Evolutionary conservation across 2,113 vertebrate species (phyloP).

Genomic region (Clupea harengus): DNA sequence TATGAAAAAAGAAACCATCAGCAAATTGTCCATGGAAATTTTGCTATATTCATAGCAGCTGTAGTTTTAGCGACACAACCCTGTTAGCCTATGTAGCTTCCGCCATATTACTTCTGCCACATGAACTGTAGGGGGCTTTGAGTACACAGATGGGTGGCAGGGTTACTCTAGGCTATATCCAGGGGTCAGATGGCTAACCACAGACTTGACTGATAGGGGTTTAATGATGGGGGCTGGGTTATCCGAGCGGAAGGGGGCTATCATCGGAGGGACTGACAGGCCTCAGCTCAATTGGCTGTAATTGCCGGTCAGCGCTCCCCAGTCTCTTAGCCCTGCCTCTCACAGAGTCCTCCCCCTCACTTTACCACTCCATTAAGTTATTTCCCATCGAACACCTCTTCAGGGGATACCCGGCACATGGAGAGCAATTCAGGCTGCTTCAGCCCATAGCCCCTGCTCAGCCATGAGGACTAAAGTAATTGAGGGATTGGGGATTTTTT

Average conservation of each 20-base stretch:
- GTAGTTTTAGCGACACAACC: neutral
- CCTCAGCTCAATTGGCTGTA: slow-evolving; percentile 71
- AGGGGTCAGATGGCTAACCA: slow-evolving; percentile 65
- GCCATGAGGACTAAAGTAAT: neutral
- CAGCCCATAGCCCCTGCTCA: slow-evolving; percentile 35
- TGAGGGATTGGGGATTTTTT: neutral
- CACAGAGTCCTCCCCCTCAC: slow-evolving; percentile 57
- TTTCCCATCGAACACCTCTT: slow-evolving; percentile 60
- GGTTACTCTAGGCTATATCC: slow-evolving; percentile 22
- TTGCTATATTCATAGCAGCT: slow-evolving; percentile 1
- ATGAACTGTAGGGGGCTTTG: slow-evolving; percentile 21
- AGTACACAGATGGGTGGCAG: slow-evolving; percentile 20
- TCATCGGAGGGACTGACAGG: slow-evolving; percentile 56
- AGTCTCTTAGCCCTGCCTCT: slow-evolving; percentile 23
- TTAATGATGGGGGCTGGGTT: slow-evolving; percentile 66
- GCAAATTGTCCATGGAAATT: neutral
- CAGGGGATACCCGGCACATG: slow-evolving; percentile 45
- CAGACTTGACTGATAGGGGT: slow-evolving; percentile 52
- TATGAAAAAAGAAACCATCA: neutral
- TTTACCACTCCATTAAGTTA: slow-evolving; percentile 71
- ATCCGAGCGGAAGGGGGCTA: slow-evolving; percentile 59
- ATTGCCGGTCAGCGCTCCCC: slow-evolving; percentile 64
- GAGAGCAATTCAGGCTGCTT: slow-evolving; percentile 44
- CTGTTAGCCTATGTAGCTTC: slow-evolving; percentile 19
- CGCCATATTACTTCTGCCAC: slow-evolving; percentile 8